phyloP scores from a whole-genome alignment of 2,797 vertebrate species.

The Halcyon chelicuti region DNA sequence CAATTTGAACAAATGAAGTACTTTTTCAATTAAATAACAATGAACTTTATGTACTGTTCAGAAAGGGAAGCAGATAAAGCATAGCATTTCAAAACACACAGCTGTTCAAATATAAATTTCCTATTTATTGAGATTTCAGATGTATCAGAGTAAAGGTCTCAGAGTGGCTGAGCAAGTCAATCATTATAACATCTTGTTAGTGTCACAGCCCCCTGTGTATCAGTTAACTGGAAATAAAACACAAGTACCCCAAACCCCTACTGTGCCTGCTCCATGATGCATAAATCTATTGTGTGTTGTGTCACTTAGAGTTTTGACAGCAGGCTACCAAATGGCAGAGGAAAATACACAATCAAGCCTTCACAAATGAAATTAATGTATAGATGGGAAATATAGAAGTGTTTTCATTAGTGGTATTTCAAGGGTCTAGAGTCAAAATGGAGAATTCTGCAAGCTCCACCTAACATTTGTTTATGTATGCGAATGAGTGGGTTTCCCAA shows the following conservation, averaged over 20 bases:
- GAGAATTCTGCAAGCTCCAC: neutral
- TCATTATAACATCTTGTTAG: conserved; percentile 83
- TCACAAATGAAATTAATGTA: conserved; percentile 54
- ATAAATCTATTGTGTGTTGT: conserved; percentile 68
- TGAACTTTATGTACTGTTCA: neutral
- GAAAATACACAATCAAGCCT: conserved; percentile 66
- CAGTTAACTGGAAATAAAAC: conserved; percentile 81
- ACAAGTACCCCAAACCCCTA: conserved; percentile 74
- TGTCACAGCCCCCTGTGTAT: conserved; percentile 78
- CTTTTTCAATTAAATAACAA: conserved; percentile 12
- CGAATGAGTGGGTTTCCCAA: neutral
- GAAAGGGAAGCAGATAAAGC: conserved; percentile 47
- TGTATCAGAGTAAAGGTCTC: conserved; percentile 74
- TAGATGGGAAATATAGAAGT: conserved; percentile 21
- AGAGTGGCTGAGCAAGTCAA: conserved; percentile 78
- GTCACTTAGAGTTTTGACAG: conserved; percentile 77
- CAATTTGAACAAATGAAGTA: neutral
- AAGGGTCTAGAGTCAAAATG: conserved; percentile 4
- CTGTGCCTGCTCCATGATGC: conserved; percentile 75
- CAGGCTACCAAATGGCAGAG: conserved; percentile 75
- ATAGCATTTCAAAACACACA: conserved; percentile 68
- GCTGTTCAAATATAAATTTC: conserved; percentile 79
- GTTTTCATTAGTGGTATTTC: conserved; percentile 30
- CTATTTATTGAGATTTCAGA: conserved; percentile 77
- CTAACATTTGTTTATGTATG: neutral